Evolutionary conservation across 1,140 invertebrate species (phyloP).

Genomic region (Pomacea maculata): DNA sequence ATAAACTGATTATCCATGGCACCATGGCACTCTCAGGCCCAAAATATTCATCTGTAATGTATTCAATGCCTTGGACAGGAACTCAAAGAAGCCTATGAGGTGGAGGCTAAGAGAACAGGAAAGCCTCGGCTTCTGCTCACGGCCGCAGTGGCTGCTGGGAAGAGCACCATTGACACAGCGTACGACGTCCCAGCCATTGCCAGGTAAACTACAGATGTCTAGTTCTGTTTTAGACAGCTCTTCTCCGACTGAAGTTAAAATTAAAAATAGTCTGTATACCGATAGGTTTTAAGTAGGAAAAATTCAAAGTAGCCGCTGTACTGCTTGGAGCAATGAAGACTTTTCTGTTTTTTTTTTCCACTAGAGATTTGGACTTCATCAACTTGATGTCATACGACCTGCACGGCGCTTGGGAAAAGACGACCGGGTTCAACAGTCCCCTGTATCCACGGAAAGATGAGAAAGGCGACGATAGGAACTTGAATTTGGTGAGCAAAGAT

Average conservation of each 20-base stretch:
- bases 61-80: neutral
- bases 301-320: too few species aligned
- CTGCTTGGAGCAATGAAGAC: neutral
- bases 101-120: constrained; percentile 81
- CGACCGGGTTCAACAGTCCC: constrained; percentile 72
- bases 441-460: constrained; percentile 52
- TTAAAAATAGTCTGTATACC: too few species aligned
- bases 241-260: neutral
- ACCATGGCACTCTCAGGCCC: neutral
- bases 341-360: neutral
- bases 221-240: neutral
- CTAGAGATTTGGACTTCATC: constrained; percentile 91
- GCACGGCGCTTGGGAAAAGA: constrained; percentile 93
- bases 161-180: constrained; percentile 25
- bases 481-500: constrained; percentile 34
- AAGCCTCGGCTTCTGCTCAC: constrained; percentile 78
- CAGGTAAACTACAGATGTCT: too few species aligned
- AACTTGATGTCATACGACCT: constrained; percentile 92
- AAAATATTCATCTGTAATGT: neutral
- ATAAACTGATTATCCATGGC: too few species aligned
- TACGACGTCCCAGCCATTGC: constrained; percentile 20
- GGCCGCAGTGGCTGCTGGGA: constrained; percentile 74
- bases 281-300: too few species aligned
- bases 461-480: constrained; percentile 32
- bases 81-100: constrained; percentile 68